Conservation (phyloP, 2,113 vertebrate species). For the Paraplagusia blochii region DNA sequence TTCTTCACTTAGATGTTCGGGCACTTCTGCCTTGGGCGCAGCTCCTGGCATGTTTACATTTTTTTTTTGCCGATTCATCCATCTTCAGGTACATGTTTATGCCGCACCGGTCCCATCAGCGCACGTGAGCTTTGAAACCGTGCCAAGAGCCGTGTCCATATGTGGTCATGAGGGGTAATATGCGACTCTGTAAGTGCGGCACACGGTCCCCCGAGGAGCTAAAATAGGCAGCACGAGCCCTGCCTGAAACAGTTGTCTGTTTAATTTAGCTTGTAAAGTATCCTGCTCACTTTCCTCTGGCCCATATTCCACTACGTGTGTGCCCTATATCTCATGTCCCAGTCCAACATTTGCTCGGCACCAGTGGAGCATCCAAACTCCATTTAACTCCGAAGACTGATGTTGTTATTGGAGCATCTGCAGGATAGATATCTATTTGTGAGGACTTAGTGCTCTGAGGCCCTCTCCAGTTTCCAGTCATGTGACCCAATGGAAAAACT, state of each 20-base stretch:
- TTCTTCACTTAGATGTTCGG: constrained; percentile 26
- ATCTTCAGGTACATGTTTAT: constrained; percentile 25
- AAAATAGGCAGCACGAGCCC: constrained; percentile 57
- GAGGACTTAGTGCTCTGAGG: constrained; percentile 16
- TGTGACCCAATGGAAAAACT: constrained; percentile 28
- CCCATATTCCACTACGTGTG: constrained; percentile 49
- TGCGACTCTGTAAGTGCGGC: constrained; percentile 40
- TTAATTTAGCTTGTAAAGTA: constrained; percentile 69
- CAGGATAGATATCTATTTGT: constrained; percentile 27
- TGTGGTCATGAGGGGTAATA: constrained; percentile 56
- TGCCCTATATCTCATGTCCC: constrained; percentile 52
- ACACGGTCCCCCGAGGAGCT: constrained; percentile 55
- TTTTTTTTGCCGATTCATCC: constrained; percentile 12
- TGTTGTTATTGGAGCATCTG: constrained; percentile 24
- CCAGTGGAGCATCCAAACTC: constrained; percentile 51
- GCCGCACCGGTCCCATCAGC: constrained; percentile 15
- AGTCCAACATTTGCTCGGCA: constrained; percentile 49
- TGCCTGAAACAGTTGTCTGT: constrained; percentile 68
- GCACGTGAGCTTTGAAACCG: constrained; percentile 54
- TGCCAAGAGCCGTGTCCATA: constrained; percentile 55
- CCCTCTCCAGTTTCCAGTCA: constrained; percentile 10
- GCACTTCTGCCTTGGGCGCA: constrained; percentile 16
- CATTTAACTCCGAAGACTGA: constrained; percentile 31
- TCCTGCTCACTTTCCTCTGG: constrained; percentile 45
- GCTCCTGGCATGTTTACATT: constrained; percentile 41